These are phyloP conservation scores for Ophion costatus DNA, from an alignment of 2,888 invertebrate species.

Conservation along the genomic window DNA sequence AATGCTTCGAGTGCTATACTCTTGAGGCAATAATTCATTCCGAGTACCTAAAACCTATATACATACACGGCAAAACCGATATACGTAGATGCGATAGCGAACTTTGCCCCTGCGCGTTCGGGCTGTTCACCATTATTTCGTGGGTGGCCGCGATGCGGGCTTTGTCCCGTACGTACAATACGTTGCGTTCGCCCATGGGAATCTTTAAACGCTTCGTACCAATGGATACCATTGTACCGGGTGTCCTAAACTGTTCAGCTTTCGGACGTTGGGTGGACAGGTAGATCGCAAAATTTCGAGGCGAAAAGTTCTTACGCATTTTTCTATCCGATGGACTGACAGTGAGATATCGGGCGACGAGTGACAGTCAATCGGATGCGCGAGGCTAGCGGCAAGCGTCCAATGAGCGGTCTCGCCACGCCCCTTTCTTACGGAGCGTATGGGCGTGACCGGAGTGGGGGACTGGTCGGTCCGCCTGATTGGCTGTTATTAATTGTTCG, in stretches of 20 bases:
- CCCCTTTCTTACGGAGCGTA: neutral
- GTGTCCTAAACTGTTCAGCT: neutral
- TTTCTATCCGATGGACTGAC: neutral
- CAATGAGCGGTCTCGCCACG: neutral
- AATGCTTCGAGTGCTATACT: neutral
- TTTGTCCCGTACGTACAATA: neutral
- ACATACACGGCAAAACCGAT: slow-evolving; percentile 1
- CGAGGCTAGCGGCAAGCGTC: neutral
- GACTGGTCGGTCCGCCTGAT: neutral
- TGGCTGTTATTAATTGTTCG: neutral
- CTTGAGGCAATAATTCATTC: neutral
- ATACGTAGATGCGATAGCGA: neutral
- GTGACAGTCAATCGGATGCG: neutral
- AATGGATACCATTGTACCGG: neutral
- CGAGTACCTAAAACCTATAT: neutral
- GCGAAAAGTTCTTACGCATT: neutral
- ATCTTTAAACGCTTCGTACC: slow-evolving; percentile 36
- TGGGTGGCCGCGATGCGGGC: slow-evolving; percentile 6
- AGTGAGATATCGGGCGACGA: neutral
- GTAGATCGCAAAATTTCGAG: neutral
- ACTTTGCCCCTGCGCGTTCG: neutral
- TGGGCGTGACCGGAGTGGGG: neutral
- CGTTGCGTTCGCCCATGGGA: slow-evolving; percentile 2
- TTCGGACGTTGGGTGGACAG: neutral
- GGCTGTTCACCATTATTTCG: slow-evolving; percentile 17